phyloP scores from a whole-genome alignment of 2,113 vertebrate species.

The Cavia porcellus region DNA sequence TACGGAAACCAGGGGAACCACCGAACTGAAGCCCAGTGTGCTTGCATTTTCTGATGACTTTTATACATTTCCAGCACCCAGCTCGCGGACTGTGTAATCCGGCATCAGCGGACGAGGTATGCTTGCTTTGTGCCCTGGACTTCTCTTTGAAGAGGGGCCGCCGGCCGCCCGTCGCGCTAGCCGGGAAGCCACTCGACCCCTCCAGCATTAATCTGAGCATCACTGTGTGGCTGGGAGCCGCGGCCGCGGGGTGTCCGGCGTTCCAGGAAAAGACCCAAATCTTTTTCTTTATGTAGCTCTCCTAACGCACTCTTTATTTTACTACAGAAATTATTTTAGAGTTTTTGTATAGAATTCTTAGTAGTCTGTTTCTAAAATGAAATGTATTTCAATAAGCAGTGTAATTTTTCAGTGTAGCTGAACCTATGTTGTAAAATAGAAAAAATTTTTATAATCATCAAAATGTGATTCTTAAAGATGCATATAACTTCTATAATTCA shows the following conservation, averaged over 20 bases:
- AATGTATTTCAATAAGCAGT: constrained; percentile 91
- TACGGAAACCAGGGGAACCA: constrained; percentile 79
- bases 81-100: constrained; percentile 88
- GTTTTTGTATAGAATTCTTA: constrained; percentile 92
- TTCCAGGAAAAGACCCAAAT: constrained; percentile 86
- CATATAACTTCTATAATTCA: constrained; percentile 87
- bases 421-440: constrained; percentile 92
- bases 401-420: constrained; percentile 93
- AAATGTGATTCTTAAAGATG: constrained; percentile 90
- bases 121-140: constrained; percentile 90
- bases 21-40: constrained; percentile 71
- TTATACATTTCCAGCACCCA: constrained; percentile 84
- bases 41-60: constrained; percentile 87
- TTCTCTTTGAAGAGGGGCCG: constrained; percentile 90
- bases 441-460: constrained; percentile 90
- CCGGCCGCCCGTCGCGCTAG: constrained; percentile 89
- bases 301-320: constrained; percentile 92
- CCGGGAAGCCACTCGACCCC: constrained; percentile 89
- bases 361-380: constrained; percentile 92
- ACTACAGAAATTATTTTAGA: constrained; percentile 94
- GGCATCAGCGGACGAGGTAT: constrained; percentile 91
- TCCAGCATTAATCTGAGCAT: constrained; percentile 90
- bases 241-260: constrained; percentile 87
- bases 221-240: constrained; percentile 86
- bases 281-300: constrained; percentile 89